Evolutionary conservation across 2,797 vertebrate species (phyloP), one percentile per base, ranked within the genome.

Genomic region (Xiphorhynchus erythropygius): DNA sequence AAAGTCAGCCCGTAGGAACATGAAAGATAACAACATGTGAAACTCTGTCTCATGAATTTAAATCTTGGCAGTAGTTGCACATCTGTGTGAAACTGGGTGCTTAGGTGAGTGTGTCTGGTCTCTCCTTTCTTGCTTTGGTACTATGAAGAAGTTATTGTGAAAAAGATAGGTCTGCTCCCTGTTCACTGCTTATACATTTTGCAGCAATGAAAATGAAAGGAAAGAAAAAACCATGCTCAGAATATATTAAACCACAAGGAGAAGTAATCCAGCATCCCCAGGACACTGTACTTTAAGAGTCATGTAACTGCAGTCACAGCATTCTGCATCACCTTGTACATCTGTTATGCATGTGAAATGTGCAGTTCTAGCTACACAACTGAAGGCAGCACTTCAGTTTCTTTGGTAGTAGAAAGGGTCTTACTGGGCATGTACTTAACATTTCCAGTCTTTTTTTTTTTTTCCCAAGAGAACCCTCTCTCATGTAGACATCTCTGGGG

Each of bases 391-490:
- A 30, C 11, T 88, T 85, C 35, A 56, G 6, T 27, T 44, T 74
- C 77, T 79, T 65, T 32, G 6, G 13, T 39, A 39, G 21, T 8
- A 69, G 59, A 46, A 44, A 53, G 7, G 5, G 2, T 71, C 13
- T 84, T 78, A 60, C 18, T 68, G 37, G 13, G 7, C 7, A 52
- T n/a, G 33, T 32, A 21, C 49, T 59, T 70, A 64, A 52, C 10
- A 13, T 50, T 89, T 74, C 32, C 7, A 7, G 14, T 53, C 17
- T 39, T 32, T 13, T n/a, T 67, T 88, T 88, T 6, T 46, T 23
- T 46, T 47, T 18, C 12, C 4, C 33, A 85, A 74, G 76, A 64
- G 18, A 83, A 1, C 2, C 0, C 15, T 57, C 19, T 5, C 21
- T 52, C 21, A 8, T 25, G 24, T 42, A 30, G 27, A 56, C 11